Evolutionary conservation across 2,797 vertebrate genomes (phyloP).

Genomic region (Alauda arvensis): DNA sequence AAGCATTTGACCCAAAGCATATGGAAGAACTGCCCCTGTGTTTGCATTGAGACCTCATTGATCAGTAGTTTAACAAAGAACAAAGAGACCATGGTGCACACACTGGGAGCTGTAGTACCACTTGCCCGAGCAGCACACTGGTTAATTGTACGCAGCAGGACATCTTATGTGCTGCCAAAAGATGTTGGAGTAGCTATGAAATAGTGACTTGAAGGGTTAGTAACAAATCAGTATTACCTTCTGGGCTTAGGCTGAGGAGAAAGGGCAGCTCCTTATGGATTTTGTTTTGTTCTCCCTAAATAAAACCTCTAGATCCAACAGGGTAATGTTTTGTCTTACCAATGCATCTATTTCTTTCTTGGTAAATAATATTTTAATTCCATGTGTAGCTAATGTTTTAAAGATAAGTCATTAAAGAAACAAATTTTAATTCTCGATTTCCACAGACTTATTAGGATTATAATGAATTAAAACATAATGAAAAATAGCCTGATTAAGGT

Average conservation of each 20-base stretch:
- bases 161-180: constrained; percentile 16
- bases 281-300: constrained; percentile 13
- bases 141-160: constrained; percentile 30
- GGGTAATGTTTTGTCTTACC: constrained; percentile 6
- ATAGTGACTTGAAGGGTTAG: constrained; percentile 24
- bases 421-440: constrained; percentile 41
- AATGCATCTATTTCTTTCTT: background rate
- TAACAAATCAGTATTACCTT: constrained; percentile 23
- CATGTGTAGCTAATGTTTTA: constrained; percentile 25
- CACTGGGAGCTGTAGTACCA: background rate
- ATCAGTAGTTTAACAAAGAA: background rate
- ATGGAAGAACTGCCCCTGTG: background rate
- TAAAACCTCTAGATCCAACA: background rate
- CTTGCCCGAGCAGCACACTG: background rate
- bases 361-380: constrained; percentile 42
- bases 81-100: background rate
- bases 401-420: constrained; percentile 44
- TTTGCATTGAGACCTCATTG: background rate
- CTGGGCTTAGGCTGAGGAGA: background rate
- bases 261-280: constrained; percentile 4
- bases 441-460: constrained; percentile 31
- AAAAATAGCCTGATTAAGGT: constrained; percentile 47
- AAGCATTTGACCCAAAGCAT: background rate
- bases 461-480: constrained; percentile 38
- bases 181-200: constrained; percentile 17